Conservation (phyloP, 2,888 invertebrate genomes). For the Heliconius hortense region DNA sequence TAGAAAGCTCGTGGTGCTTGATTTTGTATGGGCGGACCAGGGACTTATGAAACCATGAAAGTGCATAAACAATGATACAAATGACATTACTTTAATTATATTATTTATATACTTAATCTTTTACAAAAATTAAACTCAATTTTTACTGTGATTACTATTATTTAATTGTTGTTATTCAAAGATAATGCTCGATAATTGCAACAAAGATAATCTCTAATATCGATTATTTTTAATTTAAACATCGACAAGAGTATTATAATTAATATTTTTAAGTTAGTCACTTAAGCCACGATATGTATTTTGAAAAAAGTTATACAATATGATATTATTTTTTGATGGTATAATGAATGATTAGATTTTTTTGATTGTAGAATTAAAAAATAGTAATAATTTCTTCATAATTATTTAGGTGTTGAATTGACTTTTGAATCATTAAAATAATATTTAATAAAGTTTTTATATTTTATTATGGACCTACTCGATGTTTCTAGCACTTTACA, state of each 20-base stretch:
- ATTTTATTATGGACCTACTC: too few relatives aligned
- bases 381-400: too few relatives aligned
- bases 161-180: background rate
- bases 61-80: conserved; percentile 30
- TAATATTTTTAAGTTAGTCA: conserved; percentile 5
- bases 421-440: too few relatives aligned
- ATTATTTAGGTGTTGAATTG: too few relatives aligned
- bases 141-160: background rate
- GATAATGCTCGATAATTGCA: background rate
- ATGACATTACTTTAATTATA: conserved; percentile 2
- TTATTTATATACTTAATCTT: background rate
- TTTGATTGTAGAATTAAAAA: too few relatives aligned
- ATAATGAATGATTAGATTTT: background rate
- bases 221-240: background rate
- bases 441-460: too few relatives aligned
- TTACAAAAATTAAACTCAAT: background rate
- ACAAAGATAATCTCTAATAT: background rate
- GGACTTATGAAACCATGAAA: conserved; percentile 41
- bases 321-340: background rate
- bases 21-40: conserved; percentile 33
- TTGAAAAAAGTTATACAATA: background rate
- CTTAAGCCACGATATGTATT: conserved; percentile 4
- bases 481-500: too few relatives aligned
- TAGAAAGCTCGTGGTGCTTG: conserved; percentile 25
- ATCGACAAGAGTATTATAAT: background rate